Evolutionary conservation across 30 jellyfish, hydroid and myxozoan species (phyloP).

Genomic region (Haliclystus octoradiatus): DNA sequence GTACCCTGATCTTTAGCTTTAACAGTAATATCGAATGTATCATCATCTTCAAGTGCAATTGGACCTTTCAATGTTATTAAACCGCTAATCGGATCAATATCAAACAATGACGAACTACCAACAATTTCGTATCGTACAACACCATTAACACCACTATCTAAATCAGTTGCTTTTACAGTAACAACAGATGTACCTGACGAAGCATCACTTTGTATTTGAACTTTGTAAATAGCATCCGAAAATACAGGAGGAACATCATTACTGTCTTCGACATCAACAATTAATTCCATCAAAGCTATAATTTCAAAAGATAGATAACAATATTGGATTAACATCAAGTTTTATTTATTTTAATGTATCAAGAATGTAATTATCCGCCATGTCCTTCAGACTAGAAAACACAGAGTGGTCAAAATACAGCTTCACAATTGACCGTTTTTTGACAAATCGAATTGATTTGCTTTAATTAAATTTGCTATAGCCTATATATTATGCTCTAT

Average conservation of each 20-base stretch:
- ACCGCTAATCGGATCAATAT: constrained; percentile 58
- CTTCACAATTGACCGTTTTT: too few relatives aligned
- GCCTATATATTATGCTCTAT: too few relatives aligned
- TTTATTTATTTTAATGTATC: background rate
- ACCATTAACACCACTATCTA: constrained; percentile 82
- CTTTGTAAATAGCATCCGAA: constrained; percentile 49
- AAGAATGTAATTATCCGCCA: too few relatives aligned
- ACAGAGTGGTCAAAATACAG: too few relatives aligned
- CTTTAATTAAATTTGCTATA: too few relatives aligned
- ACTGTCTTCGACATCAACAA: constrained; percentile 55
- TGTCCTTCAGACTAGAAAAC: too few relatives aligned
- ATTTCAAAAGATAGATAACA: background rate
- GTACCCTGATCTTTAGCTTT: constrained; percentile 65
- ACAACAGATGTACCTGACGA: constrained; percentile 38
- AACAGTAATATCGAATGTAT: constrained; percentile 35
- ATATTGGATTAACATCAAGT: constrained; percentile 1
- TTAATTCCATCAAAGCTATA: constrained; percentile 68
- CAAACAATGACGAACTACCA: constrained; percentile 20
- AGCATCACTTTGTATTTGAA: constrained; percentile 52
- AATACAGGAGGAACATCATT: constrained; percentile 88
- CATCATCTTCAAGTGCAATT: constrained; percentile 36
- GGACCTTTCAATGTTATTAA: constrained; percentile 50
- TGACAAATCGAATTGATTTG: too few relatives aligned
- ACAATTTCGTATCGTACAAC: constrained; percentile 31
- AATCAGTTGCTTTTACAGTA: constrained; percentile 77